Percentiles rank a stretch among this genome's conserved stretches.
Evolutionary conservation across 2,113 vertebrate species (phyloP).

Genomic region (Callaeas wilsoni): DNA sequence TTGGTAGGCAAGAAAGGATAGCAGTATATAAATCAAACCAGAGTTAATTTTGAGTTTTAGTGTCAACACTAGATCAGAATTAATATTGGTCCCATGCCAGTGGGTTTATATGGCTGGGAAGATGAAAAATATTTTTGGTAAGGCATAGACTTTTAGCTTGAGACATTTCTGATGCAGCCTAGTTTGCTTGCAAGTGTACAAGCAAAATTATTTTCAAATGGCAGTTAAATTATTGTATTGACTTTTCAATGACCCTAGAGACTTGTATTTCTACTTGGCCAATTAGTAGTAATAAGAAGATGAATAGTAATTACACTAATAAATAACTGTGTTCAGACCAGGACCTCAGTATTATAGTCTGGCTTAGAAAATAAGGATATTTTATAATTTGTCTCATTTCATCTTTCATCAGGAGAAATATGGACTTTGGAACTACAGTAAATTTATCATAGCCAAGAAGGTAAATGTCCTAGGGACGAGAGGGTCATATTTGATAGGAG

Average conservation of each 20-base stretch:
- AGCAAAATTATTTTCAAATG: conserved; percentile 58
- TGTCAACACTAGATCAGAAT: not conserved
- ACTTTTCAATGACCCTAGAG: conserved; percentile 52
- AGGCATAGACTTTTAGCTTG: not conserved
- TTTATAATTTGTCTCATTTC: conserved; percentile 17
- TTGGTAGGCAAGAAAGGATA: conserved; percentile 36
- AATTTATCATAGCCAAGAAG: not conserved
- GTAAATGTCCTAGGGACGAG: not conserved
- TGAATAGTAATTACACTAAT: conserved; percentile 40
- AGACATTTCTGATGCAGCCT: conserved; percentile 30
- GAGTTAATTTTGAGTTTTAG: conserved; percentile 20
- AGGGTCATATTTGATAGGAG: not conserved
- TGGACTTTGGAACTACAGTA: not conserved
- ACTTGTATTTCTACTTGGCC: conserved; percentile 57
- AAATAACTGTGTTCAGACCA: conserved; percentile 43
- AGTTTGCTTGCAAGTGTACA: conserved; percentile 37
- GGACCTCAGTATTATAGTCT: conserved; percentile 11
- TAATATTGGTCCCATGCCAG: conserved; percentile 8
- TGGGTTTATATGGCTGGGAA: not conserved
- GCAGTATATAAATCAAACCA: not conserved
- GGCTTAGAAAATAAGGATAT: conserved; percentile 17
- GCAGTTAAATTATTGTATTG: conserved; percentile 50
- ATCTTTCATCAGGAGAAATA: conserved; percentile 12
- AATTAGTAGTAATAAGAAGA: conserved; percentile 49
- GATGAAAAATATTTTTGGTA: not conserved